A percentile compares a stretch with the other conserved stretches of the same genome.
These are phyloP conservation scores for Tapirus indicus DNA, from an alignment of 2,797 vertebrate genomes.

Conservation along the genomic window DNA sequence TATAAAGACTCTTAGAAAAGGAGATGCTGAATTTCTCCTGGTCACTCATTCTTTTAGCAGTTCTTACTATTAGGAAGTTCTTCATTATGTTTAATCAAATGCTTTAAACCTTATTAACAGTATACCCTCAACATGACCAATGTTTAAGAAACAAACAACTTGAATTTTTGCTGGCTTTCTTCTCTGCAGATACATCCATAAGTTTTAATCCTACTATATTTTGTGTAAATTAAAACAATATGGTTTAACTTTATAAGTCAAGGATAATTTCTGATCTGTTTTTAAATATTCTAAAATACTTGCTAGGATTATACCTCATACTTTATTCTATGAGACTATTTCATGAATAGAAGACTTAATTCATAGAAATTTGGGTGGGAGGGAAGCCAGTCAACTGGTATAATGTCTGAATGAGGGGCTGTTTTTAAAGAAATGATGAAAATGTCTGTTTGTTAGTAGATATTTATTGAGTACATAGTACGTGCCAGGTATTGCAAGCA, in stretches of 20 bases:
- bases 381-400: not conserved
- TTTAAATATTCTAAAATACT: not conserved
- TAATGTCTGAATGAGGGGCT: not conserved
- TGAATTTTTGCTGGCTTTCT: not conserved
- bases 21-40: not conserved
- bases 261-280: not conserved
- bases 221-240: not conserved
- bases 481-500: not conserved
- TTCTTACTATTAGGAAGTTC: not conserved
- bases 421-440: not conserved
- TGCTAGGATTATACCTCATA: not conserved
- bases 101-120: not conserved
- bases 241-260: not conserved
- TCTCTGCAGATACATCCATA: not conserved
- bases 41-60: not conserved
- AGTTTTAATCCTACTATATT: not conserved
- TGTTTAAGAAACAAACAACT: not conserved
- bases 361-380: not conserved
- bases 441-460: not conserved
- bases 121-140: not conserved
- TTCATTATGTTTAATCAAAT: conserved; percentile 10
- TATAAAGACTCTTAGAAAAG: not conserved
- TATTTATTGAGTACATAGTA: not conserved
- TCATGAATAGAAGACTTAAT: not conserved
- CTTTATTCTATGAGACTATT: not conserved